Evolutionary conservation across 2,113 vertebrate genomes (phyloP).

Genomic region (Syngnathus scovelli): DNA sequence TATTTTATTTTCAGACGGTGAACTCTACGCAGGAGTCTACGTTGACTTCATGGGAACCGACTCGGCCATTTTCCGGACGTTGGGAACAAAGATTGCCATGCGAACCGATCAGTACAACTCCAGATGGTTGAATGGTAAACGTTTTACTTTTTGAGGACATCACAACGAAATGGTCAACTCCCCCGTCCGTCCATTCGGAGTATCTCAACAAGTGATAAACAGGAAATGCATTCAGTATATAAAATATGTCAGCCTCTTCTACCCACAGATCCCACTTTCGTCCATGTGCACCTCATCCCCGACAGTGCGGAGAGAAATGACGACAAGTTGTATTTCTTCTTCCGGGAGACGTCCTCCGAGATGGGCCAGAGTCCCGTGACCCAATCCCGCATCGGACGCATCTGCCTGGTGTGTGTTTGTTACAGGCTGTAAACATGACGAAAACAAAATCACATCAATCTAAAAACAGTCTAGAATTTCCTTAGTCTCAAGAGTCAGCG

Average conservation of each 20-base stretch:
- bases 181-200: slow-evolving; percentile 15
- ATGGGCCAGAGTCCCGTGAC: slow-evolving; percentile 86
- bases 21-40: slow-evolving; percentile 94
- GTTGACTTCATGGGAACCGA: slow-evolving; percentile 99
- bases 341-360: slow-evolving; percentile 90
- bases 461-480: slow-evolving; percentile 26
- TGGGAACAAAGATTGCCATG: slow-evolving; percentile 95
- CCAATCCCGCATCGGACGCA: slow-evolving; percentile 92
- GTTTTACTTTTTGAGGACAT: slow-evolving; percentile 7
- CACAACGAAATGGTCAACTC: neutral
- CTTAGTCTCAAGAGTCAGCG: slow-evolving; percentile 12
- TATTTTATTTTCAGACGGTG: slow-evolving; percentile 79
- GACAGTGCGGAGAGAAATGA: slow-evolving; percentile 95
- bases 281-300: slow-evolving; percentile 89
- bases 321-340: slow-evolving; percentile 98
- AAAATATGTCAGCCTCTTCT: slow-evolving; percentile 24
- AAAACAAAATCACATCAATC: slow-evolving; percentile 30
- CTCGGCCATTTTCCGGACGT: slow-evolving; percentile 93
- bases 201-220: slow-evolving; percentile 24
- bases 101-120: slow-evolving; percentile 98
- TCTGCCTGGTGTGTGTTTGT: slow-evolving; percentile 85
- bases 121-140: slow-evolving; percentile 92
- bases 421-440: slow-evolving; percentile 33
- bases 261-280: slow-evolving; percentile 85
- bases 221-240: slow-evolving; percentile 28